phyloP scores from a whole-genome alignment of 2,113 vertebrate genomes.

The Perca schrenkii region DNA sequence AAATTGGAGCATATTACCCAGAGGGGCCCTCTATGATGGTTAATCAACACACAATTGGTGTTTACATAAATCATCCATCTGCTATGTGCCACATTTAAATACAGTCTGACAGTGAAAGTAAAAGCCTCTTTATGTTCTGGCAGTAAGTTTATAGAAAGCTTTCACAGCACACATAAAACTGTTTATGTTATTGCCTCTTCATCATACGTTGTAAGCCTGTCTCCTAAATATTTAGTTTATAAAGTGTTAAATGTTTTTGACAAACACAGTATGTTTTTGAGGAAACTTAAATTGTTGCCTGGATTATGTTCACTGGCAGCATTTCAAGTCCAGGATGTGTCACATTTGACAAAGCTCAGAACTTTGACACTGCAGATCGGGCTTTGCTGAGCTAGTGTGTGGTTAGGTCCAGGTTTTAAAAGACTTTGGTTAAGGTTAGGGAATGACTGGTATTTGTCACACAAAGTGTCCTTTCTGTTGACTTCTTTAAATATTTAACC shows the following conservation, averaged over 20 bases:
- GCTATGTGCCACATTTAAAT: conserved; percentile 17
- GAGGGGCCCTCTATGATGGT: conserved; percentile 57
- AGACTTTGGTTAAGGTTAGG: neutral
- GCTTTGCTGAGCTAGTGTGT: neutral
- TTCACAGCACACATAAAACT: conserved; percentile 19
- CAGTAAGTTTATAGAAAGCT: conserved; percentile 14
- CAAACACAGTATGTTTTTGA: neutral
- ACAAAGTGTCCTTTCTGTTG: neutral
- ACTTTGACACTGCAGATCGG: neutral
- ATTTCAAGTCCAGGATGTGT: neutral
- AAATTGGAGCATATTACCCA: conserved; percentile 45
- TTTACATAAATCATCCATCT: conserved; percentile 52
- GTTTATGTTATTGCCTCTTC: conserved; percentile 5
- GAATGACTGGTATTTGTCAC: neutral
- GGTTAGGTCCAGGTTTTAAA: neutral
- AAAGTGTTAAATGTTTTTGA: neutral
- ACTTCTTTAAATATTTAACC: neutral
- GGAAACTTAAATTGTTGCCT: neutral
- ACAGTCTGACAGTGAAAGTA: conserved; percentile 12
- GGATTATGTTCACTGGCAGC: neutral
- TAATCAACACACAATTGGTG: conserved; percentile 59
- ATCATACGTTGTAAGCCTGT: neutral
- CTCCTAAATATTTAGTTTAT: neutral
- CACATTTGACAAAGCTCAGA: conserved; percentile 5
- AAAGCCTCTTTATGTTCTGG: conserved; percentile 3